Evolutionary conservation across 2,113 vertebrate genomes (phyloP).

Genomic region (Chamaea fasciata): DNA sequence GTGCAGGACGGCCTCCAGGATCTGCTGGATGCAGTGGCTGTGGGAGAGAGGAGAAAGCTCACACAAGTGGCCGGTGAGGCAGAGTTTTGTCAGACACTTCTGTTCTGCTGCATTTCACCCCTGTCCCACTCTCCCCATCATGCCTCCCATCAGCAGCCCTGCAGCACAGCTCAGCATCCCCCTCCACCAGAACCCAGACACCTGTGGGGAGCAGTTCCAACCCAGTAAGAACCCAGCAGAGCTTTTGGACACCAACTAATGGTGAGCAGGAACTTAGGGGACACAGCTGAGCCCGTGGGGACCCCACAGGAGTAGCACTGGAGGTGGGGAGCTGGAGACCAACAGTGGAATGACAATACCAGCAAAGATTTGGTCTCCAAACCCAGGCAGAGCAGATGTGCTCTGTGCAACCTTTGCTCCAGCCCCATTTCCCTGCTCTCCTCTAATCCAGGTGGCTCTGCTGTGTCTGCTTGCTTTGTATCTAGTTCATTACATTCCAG

Average conservation of each 20-base stretch:
- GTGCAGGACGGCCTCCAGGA: slow-evolving; percentile 83
- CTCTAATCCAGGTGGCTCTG: neutral
- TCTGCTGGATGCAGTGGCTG: slow-evolving; percentile 69
- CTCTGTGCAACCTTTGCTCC: neutral
- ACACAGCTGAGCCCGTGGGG: neutral
- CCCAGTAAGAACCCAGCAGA: neutral
- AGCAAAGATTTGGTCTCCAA: neutral
- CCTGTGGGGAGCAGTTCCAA: neutral
- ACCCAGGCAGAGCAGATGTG: neutral
- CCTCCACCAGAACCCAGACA: neutral
- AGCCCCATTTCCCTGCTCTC: neutral
- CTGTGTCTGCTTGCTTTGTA: neutral
- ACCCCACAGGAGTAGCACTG: neutral
- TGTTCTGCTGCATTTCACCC: neutral
- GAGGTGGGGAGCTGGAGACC: rapidly evolving
- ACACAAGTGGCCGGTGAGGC: neutral
- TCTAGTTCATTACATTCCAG: slow-evolving; percentile 4
- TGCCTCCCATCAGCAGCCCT: neutral
- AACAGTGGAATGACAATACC: neutral
- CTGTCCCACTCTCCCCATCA: neutral
- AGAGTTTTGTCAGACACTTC: neutral
- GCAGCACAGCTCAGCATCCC: neutral
- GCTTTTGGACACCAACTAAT: neutral
- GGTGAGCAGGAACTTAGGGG: neutral
- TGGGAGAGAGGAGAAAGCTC: neutral